Evolutionary conservation across 2,888 invertebrate genomes (phyloP), one percentile per base, ranked within the genome.

Genomic region (Orchestes rusci): DNA sequence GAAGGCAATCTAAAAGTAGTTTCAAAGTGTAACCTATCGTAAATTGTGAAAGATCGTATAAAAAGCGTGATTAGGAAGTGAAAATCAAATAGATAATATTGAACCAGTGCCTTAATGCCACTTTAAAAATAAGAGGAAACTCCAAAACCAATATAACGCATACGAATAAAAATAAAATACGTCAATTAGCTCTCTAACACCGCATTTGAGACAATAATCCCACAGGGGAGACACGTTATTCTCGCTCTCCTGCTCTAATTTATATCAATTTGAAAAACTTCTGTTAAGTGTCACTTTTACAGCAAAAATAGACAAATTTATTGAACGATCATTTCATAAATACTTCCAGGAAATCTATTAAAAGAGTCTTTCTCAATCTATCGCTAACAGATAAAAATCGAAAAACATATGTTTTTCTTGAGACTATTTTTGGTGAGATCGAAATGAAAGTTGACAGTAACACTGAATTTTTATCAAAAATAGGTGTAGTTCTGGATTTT

Each of bases 221-320:
- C 19, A 37, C 36, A 18, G 38, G 13, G 32, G 40, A 45, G 18
- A 34, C 30, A 16, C 29, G 27, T 45, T 41, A 37, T 32, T 45
- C 33, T 38, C 20, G 38, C 38, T 33, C 37, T 18, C 33, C 17
- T 33, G 28, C 38, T 46, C 38, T 42, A 38, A 46, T 40, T 46
- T 46, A 42, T 46, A 46, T 46, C 42, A 46, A 46, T 42, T 41
- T 46, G n/a, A 28, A 35, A 46, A 46, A 41, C 37, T 34, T 33
- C 32, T 46, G 42, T 46, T 12, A 42, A 39, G 30, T 29, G 46
- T 46, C 46, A 38, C 42, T 40, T 41, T 42, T 37, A 35, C 36
- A 40, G 32, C 36, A 40, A 36, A 43, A 50, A 46, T 43, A 50
- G 50, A 46, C 45, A 43, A 46, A 50, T 50, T 50, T 50, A 50